phyloP scores from a whole-genome alignment of 1,140 invertebrate genomes.

The Micrasema minimum region DNA sequence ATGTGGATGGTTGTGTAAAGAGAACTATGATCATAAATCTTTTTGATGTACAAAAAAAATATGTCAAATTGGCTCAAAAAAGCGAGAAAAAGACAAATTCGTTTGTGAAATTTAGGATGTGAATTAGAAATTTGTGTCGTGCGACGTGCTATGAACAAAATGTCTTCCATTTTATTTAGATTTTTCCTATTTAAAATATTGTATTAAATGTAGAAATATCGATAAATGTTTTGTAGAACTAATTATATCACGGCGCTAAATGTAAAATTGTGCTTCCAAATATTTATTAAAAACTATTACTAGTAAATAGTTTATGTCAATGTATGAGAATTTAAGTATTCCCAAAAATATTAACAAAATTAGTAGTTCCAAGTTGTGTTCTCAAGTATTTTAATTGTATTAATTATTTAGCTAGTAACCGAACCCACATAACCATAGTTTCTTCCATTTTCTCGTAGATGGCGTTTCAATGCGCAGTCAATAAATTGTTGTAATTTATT shows the following conservation, averaged over 20 bases:
- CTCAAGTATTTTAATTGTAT: conserved; percentile 15
- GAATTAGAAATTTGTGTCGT: neutral
- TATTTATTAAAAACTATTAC: conserved; percentile 1
- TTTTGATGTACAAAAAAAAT: too few species aligned
- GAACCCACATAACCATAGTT: too few species aligned
- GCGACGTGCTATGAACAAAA: neutral
- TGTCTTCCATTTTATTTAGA: conserved; percentile 18
- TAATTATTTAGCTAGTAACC: conserved; percentile 9
- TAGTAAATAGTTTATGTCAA: conserved; percentile 1
- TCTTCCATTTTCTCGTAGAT: too few species aligned
- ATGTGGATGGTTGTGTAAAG: too few species aligned
- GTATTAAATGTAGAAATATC: neutral
- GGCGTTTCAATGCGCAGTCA: too few species aligned
- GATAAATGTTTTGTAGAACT: neutral
- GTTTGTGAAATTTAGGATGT: neutral
- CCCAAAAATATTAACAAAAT: conserved; percentile 16
- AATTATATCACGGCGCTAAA: conserved; percentile 22
- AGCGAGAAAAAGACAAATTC: neutral
- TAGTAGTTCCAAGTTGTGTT: conserved; percentile 25
- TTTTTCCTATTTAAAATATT: conserved; percentile 7
- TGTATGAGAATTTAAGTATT: conserved; percentile 18
- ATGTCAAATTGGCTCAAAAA: neutral
- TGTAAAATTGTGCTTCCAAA: conserved; percentile 32
- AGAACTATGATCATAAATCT: too few species aligned
- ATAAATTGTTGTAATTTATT: too few species aligned